Evolutionary conservation across 2,888 invertebrate genomes (phyloP), one percentile per base, ranked within the genome.

Genomic region (Ischnura elegans): DNA sequence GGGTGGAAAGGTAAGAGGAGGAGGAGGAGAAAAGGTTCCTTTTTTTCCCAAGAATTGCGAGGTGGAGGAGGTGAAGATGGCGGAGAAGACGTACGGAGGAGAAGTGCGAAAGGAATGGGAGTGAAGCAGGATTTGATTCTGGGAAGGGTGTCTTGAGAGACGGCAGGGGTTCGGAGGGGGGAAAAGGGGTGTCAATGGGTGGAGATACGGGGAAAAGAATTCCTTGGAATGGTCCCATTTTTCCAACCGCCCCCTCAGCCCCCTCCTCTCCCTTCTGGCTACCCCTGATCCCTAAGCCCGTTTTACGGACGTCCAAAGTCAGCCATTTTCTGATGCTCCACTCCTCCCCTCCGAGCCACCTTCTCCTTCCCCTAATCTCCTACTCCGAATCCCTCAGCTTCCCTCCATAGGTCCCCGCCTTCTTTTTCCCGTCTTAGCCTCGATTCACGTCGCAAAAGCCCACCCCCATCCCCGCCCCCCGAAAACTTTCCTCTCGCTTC

Each of bases 31-130:
- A n/a, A n/a, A n/a, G n/a, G n/a, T n/a, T n/a, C n/a, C n/a, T n/a
- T n/a, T n/a, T 51, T 51, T 86, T 86, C 46, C 86, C 43, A 45
- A 46, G 86, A 46, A 43, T 85, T 93, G 93, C 87, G 94, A 94
- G 94, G 87, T 93, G 84, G 94, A 93, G 93, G 93, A 93, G 46
- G 90, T 42, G 55, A 1, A n/a, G n/a, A n/a, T n/a, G n/a, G n/a
- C n/a, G n/a, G n/a, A n/a, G n/a, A 45, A 42, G 19, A 36, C 3
- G 29, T 43, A 66, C 13, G 93, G 16, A 61, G 55, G 47, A 45
- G 55, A 47, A 36, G n/a, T 36, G 76, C 36, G 87, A 46, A 19
- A 66, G n/a, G 93, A 66, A 43, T n/a, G 87, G 87, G 2, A n/a
- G 45, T 46, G n/a, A 45, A 87, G 45, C 36, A 42, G 87, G 87